Conservation (phyloP, 2,888 invertebrate genomes). For the Gymnoscelis rufifasciata region DNA sequence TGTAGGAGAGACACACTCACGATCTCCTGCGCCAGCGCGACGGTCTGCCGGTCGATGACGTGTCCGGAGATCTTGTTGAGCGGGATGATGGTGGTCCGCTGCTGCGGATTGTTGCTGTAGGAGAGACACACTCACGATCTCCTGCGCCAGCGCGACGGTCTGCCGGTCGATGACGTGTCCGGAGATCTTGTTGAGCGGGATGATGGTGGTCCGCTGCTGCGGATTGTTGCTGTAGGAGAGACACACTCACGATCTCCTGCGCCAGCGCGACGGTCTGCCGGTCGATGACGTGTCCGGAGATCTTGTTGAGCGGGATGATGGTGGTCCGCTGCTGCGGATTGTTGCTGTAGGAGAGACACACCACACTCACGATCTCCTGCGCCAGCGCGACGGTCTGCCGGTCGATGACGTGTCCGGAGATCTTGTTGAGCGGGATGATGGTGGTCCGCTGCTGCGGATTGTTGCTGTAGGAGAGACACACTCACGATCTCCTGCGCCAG, state of each 20-base stretch:
- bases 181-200: too few relatives aligned
- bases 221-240: not conserved
- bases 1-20: too few relatives aligned
- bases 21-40: not conserved
- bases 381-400: not conserved
- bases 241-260: too few relatives aligned
- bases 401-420: too few relatives aligned
- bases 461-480: too few relatives aligned
- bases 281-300: too few relatives aligned
- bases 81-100: not conserved
- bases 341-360: too few relatives aligned
- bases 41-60: too few relatives aligned
- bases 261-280: not conserved
- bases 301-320: not conserved
- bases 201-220: not conserved
- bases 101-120: not conserved
- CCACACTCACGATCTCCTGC: too few relatives aligned
- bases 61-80: too few relatives aligned
- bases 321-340: not conserved
- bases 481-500: constrained; percentile 85
- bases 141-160: not conserved
- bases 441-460: not conserved
- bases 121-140: too few relatives aligned
- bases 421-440: not conserved
- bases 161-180: too few relatives aligned